Percentiles rank a stretch among this genome's conserved stretches.
These are phyloP conservation scores for Egretta garzetta DNA, from an alignment of 2,113 vertebrate species.

Conservation along the genomic window DNA sequence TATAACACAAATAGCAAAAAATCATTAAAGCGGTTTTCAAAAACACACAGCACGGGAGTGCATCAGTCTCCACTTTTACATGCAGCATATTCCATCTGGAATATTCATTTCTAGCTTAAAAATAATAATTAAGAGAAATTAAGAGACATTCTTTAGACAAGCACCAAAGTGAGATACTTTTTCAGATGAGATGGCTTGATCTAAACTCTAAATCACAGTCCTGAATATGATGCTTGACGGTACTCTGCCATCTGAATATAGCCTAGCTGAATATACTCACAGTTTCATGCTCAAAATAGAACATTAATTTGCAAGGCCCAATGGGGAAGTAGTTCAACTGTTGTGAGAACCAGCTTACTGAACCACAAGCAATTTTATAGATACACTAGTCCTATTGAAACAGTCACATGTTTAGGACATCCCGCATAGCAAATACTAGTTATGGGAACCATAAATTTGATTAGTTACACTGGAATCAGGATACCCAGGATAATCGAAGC, in stretches of 20 bases:
- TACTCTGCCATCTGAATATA: background rate
- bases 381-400: background rate
- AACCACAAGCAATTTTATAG: background rate
- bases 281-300: background rate
- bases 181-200: background rate
- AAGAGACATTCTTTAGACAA: background rate
- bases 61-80: background rate
- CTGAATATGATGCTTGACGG: background rate
- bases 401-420: background rate
- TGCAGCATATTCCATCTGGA: background rate
- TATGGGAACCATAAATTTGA: background rate
- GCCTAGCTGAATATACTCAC: background rate
- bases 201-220: background rate
- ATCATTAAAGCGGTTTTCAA: background rate
- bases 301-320: background rate
- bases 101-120: background rate
- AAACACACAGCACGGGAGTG: background rate
- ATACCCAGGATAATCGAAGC: background rate
- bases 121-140: background rate
- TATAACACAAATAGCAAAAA: background rate
- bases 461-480: background rate
- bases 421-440: background rate
- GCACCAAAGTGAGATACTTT: background rate
- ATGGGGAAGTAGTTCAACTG: background rate
- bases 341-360: background rate